These are phyloP conservation scores for Acanthis flammea DNA, from an alignment of 2,797 vertebrate genomes.

Conservation along the genomic window DNA sequence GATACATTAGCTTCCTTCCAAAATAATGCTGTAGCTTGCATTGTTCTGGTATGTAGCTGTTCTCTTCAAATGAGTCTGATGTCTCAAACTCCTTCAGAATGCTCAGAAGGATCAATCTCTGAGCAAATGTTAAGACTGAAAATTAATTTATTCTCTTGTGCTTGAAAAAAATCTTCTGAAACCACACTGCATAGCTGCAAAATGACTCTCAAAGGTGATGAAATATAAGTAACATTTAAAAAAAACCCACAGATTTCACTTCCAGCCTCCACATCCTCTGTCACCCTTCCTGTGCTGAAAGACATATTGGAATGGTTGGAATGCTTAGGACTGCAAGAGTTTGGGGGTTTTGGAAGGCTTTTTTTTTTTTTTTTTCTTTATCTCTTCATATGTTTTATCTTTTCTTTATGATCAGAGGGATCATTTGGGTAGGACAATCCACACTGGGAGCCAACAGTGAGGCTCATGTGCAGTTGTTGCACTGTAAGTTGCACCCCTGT, in stretches of 20 bases:
- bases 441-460: not conserved
- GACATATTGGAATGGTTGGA: not conserved
- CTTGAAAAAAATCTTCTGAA: not conserved
- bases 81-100: not conserved
- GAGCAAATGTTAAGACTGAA: not conserved
- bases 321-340: not conserved
- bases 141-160: not conserved
- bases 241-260: not conserved
- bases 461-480: not conserved
- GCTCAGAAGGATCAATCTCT: not conserved
- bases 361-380: not conserved
- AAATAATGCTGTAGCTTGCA: not conserved
- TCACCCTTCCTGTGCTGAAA: not conserved
- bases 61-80: not conserved
- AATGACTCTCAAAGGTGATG: not conserved
- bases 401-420: not conserved
- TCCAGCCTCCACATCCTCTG: not conserved
- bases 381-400: not conserved
- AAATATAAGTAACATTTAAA: not conserved
- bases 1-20: not conserved
- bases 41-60: not conserved
- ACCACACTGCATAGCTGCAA: not conserved
- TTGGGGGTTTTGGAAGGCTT: not conserved
- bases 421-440: not conserved
- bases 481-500: not conserved